A percentile compares a stretch with the other conserved stretches of the same genome.
Conservation (phyloP, 64 coral and sea anemone genomes). For the Montipora foliosa region DNA sequence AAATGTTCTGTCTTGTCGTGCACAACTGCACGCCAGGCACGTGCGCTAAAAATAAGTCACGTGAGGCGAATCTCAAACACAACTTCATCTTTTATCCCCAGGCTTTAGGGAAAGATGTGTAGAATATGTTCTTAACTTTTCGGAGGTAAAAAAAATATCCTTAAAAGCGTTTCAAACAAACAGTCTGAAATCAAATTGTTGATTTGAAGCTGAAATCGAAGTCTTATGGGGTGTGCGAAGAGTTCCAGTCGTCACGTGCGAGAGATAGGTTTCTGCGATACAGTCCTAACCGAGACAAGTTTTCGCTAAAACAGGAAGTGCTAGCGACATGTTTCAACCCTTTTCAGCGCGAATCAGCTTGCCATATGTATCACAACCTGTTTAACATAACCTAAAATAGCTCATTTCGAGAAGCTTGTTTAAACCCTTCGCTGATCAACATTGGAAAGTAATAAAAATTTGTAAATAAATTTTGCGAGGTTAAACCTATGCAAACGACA, state of each 20-base stretch:
- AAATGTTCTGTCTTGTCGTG: not conserved
- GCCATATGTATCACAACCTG: not conserved
- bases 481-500: no score
- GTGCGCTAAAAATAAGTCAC: not conserved
- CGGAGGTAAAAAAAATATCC: no score
- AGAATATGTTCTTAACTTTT: no score
- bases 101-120: not conserved
- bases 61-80: not conserved
- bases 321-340: not conserved
- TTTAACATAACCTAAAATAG: not conserved
- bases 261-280: not conserved
- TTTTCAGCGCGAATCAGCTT: not conserved
- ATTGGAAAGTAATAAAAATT: no score
- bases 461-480: no score
- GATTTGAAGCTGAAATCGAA: not conserved
- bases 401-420: no score
- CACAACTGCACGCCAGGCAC: not conserved
- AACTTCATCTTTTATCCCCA: not conserved
- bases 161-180: no score
- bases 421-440: no score
- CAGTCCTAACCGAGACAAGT: not conserved
- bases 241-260: not conserved
- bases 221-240: not conserved
- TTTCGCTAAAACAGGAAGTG: not conserved
- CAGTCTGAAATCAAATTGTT: not conserved